Percentiles rank a stretch among this genome's conserved stretches.
Evolutionary conservation across 2,797 vertebrate genomes (phyloP).

Genomic region (Alca torda): DNA sequence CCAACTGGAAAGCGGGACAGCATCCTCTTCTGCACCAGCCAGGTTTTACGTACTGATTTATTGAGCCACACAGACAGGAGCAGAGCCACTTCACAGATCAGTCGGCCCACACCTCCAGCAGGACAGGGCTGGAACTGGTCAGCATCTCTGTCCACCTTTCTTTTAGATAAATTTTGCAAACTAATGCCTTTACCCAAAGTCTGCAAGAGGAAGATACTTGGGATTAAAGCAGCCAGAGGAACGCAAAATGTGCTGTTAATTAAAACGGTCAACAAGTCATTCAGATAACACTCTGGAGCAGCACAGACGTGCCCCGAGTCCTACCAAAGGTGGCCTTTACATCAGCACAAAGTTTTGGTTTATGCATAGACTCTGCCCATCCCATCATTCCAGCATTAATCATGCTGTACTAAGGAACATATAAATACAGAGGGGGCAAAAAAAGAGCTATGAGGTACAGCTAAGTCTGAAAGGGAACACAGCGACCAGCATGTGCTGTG

Average conservation of each 20-base stretch:
- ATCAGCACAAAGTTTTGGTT: not conserved
- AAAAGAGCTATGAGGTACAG: not conserved
- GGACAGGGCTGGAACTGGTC: not conserved
- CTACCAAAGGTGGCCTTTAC: not conserved
- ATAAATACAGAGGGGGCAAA: not conserved
- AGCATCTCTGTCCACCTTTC: not conserved
- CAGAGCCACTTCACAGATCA: not conserved
- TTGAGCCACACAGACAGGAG: not conserved
- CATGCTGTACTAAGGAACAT: not conserved
- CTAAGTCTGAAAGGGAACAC: not conserved
- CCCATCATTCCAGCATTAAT: not conserved
- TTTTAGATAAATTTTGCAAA: not conserved
- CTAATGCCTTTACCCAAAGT: not conserved
- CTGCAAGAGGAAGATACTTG: not conserved
- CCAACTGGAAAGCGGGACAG: not conserved
- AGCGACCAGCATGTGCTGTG: not conserved
- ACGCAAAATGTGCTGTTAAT: not conserved
- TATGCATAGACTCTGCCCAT: not conserved
- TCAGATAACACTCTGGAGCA: not conserved
- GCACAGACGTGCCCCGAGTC: not conserved
- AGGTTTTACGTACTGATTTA: not conserved
- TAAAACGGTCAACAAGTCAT: not conserved
- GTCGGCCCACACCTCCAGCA: fast-evolving
- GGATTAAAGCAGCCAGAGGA: constrained; percentile 2
- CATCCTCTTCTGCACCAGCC: not conserved